These are phyloP conservation scores for Scolopax mira DNA, from an alignment of 2,113 vertebrate species.

Conservation along the genomic window DNA sequence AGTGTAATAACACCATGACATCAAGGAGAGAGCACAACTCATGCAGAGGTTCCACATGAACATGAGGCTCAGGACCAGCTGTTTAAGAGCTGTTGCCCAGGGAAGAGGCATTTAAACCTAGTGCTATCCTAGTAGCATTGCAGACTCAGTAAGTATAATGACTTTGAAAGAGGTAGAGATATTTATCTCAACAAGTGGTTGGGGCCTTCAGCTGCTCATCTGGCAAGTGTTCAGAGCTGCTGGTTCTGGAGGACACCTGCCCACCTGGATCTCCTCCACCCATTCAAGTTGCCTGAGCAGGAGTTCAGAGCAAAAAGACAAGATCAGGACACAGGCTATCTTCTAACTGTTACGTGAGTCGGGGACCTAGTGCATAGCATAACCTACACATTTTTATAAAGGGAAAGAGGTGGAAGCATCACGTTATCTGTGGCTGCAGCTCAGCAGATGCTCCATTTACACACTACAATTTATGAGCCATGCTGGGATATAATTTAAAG, in stretches of 20 bases:
- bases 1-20: not conserved
- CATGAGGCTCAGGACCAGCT: not conserved
- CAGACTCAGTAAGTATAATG: not conserved
- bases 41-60: not conserved
- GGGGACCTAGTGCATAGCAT: not conserved
- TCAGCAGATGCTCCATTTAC: slow-evolving; percentile 10
- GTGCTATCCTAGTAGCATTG: not conserved
- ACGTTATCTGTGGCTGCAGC: not conserved
- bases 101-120: not conserved
- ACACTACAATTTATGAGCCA: not conserved
- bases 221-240: not conserved
- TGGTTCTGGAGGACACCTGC: not conserved
- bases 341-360: not conserved
- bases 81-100: not conserved
- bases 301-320: not conserved
- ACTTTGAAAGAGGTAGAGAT: not conserved
- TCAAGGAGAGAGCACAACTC: not conserved
- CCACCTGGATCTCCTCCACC: not conserved
- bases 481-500: not conserved
- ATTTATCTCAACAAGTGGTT: not conserved
- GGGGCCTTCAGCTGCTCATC: not conserved
- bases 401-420: not conserved
- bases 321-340: not conserved
- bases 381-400: not conserved
- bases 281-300: not conserved